These are phyloP conservation scores for Pemphigus obesinymphae DNA, from an alignment of 1,140 invertebrate species.

Conservation along the genomic window DNA sequence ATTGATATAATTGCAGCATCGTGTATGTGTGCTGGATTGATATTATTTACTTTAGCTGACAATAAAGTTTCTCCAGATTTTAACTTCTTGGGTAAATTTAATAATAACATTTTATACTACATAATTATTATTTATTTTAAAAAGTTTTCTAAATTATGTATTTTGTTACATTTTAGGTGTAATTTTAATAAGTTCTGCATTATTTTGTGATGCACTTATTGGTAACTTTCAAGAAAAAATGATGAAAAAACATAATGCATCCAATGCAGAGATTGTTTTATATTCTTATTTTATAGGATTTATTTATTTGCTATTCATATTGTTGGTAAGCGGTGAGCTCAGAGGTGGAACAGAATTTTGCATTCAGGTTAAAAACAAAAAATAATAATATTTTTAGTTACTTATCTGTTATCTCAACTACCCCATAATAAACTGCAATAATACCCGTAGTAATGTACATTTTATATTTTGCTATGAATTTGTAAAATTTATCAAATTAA, in stretches of 20 bases:
- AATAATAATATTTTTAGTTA: too few relatives aligned
- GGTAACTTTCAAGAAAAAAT: conserved; percentile 95
- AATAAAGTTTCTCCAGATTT: conserved; percentile 85
- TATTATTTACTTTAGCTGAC: conserved; percentile 89
- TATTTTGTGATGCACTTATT: conserved; percentile 88
- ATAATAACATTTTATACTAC: neutral
- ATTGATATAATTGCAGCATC: conserved; percentile 79
- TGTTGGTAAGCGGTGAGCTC: conserved; percentile 69
- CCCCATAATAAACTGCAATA: too few relatives aligned
- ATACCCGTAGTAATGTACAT: too few relatives aligned
- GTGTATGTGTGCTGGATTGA: conserved; percentile 85
- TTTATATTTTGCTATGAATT: too few relatives aligned
- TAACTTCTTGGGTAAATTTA: conserved; percentile 59
- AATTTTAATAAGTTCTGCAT: conserved; percentile 76
- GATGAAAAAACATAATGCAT: conserved; percentile 75
- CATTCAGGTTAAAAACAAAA: conserved; percentile 43
- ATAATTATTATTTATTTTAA: neutral
- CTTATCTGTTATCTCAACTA: too few relatives aligned
- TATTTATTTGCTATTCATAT: conserved; percentile 73
- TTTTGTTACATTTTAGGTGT: conserved; percentile 58
- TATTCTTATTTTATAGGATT: conserved; percentile 90
- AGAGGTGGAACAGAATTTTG: conserved; percentile 72
- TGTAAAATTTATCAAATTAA: too few relatives aligned
- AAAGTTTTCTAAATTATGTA: neutral
- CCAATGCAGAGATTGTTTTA: conserved; percentile 87